Percentiles rank a stretch among this genome's conserved stretches.
Evolutionary conservation across 2,113 vertebrate genomes (phyloP).

Genomic region (Rynchops niger): DNA sequence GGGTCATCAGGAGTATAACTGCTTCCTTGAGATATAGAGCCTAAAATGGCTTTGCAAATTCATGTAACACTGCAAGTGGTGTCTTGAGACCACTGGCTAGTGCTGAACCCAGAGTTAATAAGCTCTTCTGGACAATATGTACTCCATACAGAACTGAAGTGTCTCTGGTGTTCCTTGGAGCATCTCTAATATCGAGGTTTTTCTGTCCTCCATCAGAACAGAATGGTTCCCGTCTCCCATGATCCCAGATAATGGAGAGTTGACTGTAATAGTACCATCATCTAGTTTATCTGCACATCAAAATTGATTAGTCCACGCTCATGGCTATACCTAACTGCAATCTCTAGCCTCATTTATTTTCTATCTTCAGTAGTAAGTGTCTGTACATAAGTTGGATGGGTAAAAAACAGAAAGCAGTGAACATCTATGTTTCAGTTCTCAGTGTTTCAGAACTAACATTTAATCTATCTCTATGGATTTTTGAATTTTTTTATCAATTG

Average conservation of each 20-base stretch:
- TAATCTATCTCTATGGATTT: neutral
- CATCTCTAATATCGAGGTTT: neutral
- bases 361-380: neutral
- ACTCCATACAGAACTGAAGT: neutral
- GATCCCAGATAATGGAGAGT: neutral
- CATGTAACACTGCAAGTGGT: neutral
- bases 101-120: neutral
- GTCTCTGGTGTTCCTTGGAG: neutral
- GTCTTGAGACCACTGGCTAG: neutral
- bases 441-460: neutral
- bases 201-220: neutral
- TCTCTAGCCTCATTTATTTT: neutral
- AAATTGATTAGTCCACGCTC: neutral
- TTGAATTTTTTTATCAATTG: neutral
- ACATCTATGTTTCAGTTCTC: neutral
- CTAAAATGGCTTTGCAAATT: neutral
- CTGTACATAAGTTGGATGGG: neutral
- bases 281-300: neutral
- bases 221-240: neutral
- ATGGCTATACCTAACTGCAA: neutral
- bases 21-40: neutral
- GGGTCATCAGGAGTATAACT: neutral
- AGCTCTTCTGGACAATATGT: neutral
- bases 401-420: neutral
- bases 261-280: neutral